Percentiles rank a stretch among this genome's conserved stretches.
Evolutionary conservation across 2,888 invertebrate species (phyloP).

Genomic region (Meta bourneti): DNA sequence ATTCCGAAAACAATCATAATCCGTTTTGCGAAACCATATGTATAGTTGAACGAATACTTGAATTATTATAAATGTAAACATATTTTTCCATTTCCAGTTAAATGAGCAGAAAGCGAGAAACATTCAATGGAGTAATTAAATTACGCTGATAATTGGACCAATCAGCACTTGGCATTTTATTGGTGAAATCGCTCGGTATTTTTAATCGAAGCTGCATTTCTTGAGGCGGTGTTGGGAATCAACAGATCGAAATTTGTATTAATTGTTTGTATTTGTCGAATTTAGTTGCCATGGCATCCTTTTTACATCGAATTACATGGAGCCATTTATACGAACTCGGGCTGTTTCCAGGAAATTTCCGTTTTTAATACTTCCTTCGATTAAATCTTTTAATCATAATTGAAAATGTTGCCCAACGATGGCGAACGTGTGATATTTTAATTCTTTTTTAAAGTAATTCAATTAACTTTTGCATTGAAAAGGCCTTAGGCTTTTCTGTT

Average conservation of each 20-base stretch:
- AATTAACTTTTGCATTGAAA: background rate
- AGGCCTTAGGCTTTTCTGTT: too few relatives aligned
- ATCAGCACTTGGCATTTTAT: slow-evolving; percentile 19
- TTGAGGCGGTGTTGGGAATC: slow-evolving; percentile 3
- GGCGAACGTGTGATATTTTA: background rate
- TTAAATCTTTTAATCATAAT: background rate
- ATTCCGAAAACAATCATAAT: too few relatives aligned
- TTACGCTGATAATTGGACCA: slow-evolving; percentile 49
- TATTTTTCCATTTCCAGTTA: slow-evolving; percentile 14
- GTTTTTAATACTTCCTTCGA: too few relatives aligned
- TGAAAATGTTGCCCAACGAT: background rate
- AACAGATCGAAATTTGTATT: slow-evolving; percentile 33
- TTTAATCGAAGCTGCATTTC: slow-evolving; percentile 30
- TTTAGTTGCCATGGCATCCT: background rate
- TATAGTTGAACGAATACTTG: too few relatives aligned
- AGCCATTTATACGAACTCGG: too few relatives aligned
- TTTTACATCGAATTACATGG: background rate
- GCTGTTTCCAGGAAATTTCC: too few relatives aligned
- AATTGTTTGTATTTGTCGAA: slow-evolving; percentile 37
- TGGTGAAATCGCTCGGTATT: slow-evolving; percentile 40
- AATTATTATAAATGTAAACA: background rate
- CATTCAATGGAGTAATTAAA: slow-evolving; percentile 24
- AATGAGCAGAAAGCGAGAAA: slow-evolving; percentile 12
- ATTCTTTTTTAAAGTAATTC: background rate
- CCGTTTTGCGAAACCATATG: too few relatives aligned